These are phyloP conservation scores for Nomada flava DNA, from an alignment of 2,888 invertebrate species.

Conservation along the genomic window DNA sequence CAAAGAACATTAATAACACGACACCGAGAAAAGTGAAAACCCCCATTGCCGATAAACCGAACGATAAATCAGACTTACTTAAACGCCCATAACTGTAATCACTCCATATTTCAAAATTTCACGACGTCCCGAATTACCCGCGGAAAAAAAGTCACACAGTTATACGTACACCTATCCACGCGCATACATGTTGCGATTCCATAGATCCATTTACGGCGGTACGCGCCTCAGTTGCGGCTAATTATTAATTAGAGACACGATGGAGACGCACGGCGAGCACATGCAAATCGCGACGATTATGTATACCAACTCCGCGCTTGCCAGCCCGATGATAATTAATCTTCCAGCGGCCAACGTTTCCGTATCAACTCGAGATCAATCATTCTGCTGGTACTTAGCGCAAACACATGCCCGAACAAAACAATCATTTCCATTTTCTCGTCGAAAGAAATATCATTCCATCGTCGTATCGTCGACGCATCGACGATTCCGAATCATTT, in stretches of 20 bases:
- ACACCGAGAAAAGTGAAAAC: constrained; percentile 11
- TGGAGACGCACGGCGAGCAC: constrained; percentile 28
- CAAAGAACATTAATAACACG: constrained; percentile 7
- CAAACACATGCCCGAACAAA: neutral
- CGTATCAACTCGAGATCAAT: constrained; percentile 41
- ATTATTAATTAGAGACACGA: constrained; percentile 46
- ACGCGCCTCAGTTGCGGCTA: constrained; percentile 24
- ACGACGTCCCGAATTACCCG: neutral
- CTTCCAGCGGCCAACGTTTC: constrained; percentile 40
- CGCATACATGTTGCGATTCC: neutral
- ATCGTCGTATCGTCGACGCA: neutral
- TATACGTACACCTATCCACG: neutral
- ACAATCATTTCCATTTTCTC: constrained; percentile 7
- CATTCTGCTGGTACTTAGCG: constrained; percentile 14
- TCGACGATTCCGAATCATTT: neutral
- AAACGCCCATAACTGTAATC: constrained; percentile 19
- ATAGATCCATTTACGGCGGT: constrained; percentile 6
- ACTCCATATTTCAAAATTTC: constrained; percentile 11
- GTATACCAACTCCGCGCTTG: constrained; percentile 28
- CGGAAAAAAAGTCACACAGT: too few relatives aligned
- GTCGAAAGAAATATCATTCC: neutral
- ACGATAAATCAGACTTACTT: neutral
- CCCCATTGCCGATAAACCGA: constrained; percentile 13
- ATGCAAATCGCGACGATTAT: constrained; percentile 45
- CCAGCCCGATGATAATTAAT: constrained; percentile 36